phyloP scores from a whole-genome alignment of 1,140 invertebrate genomes.

The Wasmannia auropunctata region DNA sequence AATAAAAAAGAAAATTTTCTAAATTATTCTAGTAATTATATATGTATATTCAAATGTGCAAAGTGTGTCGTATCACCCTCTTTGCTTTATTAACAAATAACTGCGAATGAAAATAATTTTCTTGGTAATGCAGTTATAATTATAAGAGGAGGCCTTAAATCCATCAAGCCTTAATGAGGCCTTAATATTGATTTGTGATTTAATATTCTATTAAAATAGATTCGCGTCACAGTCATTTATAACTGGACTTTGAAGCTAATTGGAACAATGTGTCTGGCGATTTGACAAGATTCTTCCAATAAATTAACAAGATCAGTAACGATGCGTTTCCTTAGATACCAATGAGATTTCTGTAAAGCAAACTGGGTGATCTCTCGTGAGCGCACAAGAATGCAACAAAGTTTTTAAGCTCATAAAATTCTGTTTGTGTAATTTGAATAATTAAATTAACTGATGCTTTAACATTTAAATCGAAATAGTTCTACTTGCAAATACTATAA shows the following conservation, averaged over 20 bases:
- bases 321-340: neutral
- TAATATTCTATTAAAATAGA: slow-evolving; percentile 61
- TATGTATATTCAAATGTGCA: slow-evolving; percentile 26
- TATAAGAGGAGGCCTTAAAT: neutral
- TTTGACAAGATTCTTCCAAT: slow-evolving; percentile 63
- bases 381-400: slow-evolving; percentile 27
- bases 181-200: slow-evolving; percentile 24
- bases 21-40: neutral
- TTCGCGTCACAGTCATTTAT: slow-evolving; percentile 25
- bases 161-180: neutral
- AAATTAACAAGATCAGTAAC: slow-evolving; percentile 57
- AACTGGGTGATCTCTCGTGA: neutral
- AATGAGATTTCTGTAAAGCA: slow-evolving; percentile 8
- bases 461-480: neutral
- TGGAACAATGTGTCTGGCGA: slow-evolving; percentile 67
- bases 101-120: neutral
- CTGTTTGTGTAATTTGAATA: neutral
- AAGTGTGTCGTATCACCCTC: neutral
- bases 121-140: no score
- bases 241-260: slow-evolving; percentile 55
- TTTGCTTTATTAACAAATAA: slow-evolving; percentile 13
- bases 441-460: neutral
- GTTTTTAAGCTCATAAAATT: neutral
- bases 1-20: neutral
- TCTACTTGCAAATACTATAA: neutral